phyloP scores from a whole-genome alignment of 1,140 invertebrate species.

The Sitodiplosis mosellana region DNA sequence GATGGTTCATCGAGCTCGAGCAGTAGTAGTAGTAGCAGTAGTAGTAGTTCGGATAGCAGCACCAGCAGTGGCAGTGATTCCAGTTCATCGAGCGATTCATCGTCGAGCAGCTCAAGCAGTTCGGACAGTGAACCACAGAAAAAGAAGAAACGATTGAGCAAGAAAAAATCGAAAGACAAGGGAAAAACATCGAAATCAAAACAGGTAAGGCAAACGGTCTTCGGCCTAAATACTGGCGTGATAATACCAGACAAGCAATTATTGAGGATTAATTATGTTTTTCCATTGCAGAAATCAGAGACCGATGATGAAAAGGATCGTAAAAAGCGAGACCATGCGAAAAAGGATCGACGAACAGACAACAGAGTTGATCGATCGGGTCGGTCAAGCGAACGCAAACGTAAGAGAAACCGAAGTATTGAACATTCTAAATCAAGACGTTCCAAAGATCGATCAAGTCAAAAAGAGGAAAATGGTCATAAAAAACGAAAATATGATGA shows the following conservation, averaged over 20 bases:
- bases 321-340: too few relatives aligned
- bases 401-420: too few relatives aligned
- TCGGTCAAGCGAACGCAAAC: too few relatives aligned
- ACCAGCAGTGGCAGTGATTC: slow-evolving; percentile 1
- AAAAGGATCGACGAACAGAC: too few relatives aligned
- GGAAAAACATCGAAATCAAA: not conserved
- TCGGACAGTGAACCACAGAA: not conserved
- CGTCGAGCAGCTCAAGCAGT: not conserved
- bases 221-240: not conserved
- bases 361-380: too few relatives aligned
- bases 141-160: not conserved
- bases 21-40: slow-evolving; percentile 8
- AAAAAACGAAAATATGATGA: too few relatives aligned
- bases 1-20: slow-evolving; percentile 4
- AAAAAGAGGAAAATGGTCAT: too few relatives aligned
- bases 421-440: too few relatives aligned
- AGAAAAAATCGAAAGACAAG: not conserved
- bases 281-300: too few relatives aligned
- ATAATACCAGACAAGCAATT: not conserved
- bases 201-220: not conserved
- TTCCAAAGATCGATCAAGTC: too few relatives aligned
- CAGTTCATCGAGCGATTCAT: not conserved
- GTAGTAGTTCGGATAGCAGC: slow-evolving; percentile 8
- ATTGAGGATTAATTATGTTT: too few relatives aligned
- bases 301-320: too few relatives aligned